A percentile compares a stretch with the other conserved stretches of the same genome.
These are phyloP conservation scores for Melinaea marsaeus DNA, from an alignment of 2,888 invertebrate genomes.

Conservation along the genomic window DNA sequence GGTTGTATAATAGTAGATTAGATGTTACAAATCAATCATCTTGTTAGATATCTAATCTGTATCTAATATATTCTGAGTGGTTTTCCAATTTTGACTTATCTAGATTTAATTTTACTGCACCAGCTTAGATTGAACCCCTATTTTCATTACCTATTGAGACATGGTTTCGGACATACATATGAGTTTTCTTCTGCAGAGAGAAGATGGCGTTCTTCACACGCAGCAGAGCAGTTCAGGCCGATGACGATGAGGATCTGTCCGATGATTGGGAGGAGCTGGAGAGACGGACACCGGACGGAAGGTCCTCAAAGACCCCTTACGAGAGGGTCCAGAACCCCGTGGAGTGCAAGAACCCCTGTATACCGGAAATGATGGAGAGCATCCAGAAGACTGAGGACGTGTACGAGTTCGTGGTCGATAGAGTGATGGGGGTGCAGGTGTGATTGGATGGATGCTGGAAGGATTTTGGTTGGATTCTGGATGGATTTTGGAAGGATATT, in stretches of 20 bases:
- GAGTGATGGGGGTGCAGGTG: conserved; percentile 91
- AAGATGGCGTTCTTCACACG: conserved; percentile 98
- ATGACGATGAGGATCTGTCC: conserved; percentile 76
- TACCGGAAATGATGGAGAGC: conserved; percentile 34
- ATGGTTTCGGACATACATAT: not conserved
- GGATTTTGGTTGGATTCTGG: no score
- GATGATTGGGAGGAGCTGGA: conserved; percentile 73
- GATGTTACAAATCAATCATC: no score
- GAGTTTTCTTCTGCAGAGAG: conserved; percentile 82
- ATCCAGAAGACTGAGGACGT: conserved; percentile 66
- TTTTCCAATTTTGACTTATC: no score
- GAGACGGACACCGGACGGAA: conserved; percentile 65
- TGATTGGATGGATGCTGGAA: conserved; percentile 54
- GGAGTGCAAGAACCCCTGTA: conserved; percentile 54
- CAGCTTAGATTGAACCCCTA: not conserved
- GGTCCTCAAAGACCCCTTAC: conserved; percentile 69
- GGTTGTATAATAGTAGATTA: no score
- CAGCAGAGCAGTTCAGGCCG: conserved; percentile 86
- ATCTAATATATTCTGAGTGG: no score
- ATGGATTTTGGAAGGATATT: conserved; percentile 31
- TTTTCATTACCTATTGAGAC: not conserved
- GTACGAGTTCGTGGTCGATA: conserved; percentile 90
- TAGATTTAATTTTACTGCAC: no score
- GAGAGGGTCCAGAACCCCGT: conserved; percentile 49
- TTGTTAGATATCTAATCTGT: no score